These are phyloP conservation scores for Helicoverpa assulta DNA, from an alignment of 2,888 invertebrate genomes.

Conservation along the genomic window DNA sequence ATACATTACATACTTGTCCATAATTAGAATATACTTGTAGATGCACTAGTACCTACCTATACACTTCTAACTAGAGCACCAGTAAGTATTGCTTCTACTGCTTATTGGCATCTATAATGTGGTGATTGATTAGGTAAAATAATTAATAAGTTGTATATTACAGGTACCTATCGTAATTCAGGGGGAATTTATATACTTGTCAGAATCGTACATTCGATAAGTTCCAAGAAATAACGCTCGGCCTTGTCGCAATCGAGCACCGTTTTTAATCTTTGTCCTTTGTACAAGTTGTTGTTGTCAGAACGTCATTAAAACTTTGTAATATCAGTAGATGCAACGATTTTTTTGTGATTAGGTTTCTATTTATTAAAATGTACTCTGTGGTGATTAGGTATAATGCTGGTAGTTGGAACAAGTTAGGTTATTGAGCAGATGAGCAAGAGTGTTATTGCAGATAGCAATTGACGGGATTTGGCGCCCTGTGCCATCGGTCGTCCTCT, in stretches of 20 bases:
- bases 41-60: background rate
- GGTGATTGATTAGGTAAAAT: no score
- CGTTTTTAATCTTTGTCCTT: conserved; percentile 41
- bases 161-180: no score
- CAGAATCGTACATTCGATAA: conserved; percentile 24
- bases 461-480: no score
- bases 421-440: no score
- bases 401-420: no score
- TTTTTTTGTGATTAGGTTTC: no score
- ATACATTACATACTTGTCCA: conserved; percentile 48
- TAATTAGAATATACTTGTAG: conserved; percentile 13
- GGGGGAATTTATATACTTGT: background rate
- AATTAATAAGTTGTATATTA: no score
- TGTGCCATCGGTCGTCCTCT: no score
- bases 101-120: no score
- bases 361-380: no score
- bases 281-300: conserved; percentile 18
- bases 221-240: conserved; percentile 65
- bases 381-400: no score
- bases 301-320: conserved; percentile 15
- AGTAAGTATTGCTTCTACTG: conserved; percentile 9
- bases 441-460: no score
- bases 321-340: background rate
- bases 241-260: conserved; percentile 57
- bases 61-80: conserved; percentile 2